Percentiles rank a stretch among this genome's conserved stretches.
Conservation (phyloP, 2,888 invertebrate species). For the Campopleginae sp. region DNA sequence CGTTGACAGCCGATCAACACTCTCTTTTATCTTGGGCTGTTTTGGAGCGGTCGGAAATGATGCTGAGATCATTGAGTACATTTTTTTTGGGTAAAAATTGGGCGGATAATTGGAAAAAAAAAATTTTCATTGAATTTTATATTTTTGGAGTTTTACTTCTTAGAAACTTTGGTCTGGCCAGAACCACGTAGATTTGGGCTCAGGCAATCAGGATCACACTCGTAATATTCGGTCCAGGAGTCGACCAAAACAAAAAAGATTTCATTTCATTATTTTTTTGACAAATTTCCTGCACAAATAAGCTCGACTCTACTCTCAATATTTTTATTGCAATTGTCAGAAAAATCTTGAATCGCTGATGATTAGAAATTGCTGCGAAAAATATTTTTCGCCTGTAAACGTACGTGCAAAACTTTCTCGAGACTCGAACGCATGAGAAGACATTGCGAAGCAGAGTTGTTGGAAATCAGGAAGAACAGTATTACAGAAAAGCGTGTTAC, state of each 20-base stretch:
- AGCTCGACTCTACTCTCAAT: not conserved
- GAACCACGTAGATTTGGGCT: too few species aligned
- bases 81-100: too few species aligned
- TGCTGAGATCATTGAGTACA: too few species aligned
- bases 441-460: slow-evolving; percentile 34
- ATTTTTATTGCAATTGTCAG: not conserved
- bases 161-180: too few species aligned
- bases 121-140: too few species aligned
- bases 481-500: slow-evolving; percentile 36
- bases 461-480: slow-evolving; percentile 45
- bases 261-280: not conserved
- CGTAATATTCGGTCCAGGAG: not conserved
- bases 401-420: not conserved
- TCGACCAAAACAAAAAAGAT: not conserved
- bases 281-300: not conserved
- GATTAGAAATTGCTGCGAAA: not conserved
- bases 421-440: slow-evolving; percentile 1
- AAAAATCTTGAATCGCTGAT: not conserved
- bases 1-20: not conserved
- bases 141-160: too few species aligned
- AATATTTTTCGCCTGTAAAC: not conserved
- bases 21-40: not conserved
- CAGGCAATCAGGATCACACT: not conserved
- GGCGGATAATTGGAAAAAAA: too few species aligned
- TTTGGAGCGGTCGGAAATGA: not conserved